Evolutionary conservation across 2,888 invertebrate species (phyloP).

Genomic region (Apamea epomidion): DNA sequence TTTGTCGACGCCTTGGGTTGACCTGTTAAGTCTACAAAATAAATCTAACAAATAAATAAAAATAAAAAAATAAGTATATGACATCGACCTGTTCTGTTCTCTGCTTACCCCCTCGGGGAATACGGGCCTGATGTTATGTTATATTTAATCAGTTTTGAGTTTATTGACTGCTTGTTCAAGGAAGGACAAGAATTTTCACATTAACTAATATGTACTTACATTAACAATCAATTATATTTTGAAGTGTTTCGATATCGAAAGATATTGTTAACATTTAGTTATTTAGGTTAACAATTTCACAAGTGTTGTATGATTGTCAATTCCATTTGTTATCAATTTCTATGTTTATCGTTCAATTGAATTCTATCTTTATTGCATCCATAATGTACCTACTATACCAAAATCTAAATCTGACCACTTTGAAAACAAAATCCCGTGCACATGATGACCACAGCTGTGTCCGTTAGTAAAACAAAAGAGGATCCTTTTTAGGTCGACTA

Average conservation of each 20-base stretch:
- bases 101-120: background rate
- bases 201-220: background rate
- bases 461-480: too few relatives aligned
- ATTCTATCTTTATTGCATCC: too few relatives aligned
- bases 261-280: constrained; percentile 23
- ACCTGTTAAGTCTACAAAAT: too few relatives aligned
- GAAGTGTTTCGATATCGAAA: constrained; percentile 35
- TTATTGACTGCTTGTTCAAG: constrained; percentile 1
- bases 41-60: too few relatives aligned
- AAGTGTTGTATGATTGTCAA: constrained; percentile 23
- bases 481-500: too few relatives aligned
- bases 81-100: too few relatives aligned
- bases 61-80: too few relatives aligned
- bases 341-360: background rate
- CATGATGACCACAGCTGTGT: too few relatives aligned
- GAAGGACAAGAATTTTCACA: constrained; percentile 39
- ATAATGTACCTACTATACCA: too few relatives aligned
- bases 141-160: constrained; percentile 2
- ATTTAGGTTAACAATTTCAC: constrained; percentile 40
- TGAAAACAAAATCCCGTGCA: too few relatives aligned
- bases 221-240: background rate
- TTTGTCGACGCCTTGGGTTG: too few relatives aligned
- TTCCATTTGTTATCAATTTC: constrained; percentile 3
- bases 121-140: background rate
- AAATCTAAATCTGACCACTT: too few relatives aligned